Evolutionary conservation across 2,888 invertebrate species (phyloP).

Genomic region (Spodoptera picta): DNA sequence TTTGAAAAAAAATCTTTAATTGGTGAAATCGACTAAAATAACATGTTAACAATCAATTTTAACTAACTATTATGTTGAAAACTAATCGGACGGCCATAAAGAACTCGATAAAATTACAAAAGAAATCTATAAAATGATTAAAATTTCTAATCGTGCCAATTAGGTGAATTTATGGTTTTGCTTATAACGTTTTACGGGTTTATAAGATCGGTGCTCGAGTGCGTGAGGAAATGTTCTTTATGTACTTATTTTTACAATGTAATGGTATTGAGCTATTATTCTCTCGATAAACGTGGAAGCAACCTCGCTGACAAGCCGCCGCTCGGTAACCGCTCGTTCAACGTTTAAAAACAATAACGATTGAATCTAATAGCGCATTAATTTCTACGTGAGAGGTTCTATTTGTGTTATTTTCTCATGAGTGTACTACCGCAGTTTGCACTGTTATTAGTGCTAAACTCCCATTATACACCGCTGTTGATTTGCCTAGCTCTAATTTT

Average conservation of each 20-base stretch:
- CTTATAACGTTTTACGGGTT: constrained; percentile 58
- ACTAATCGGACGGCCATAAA: constrained; percentile 81
- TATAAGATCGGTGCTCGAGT: constrained; percentile 41
- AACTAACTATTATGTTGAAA: constrained; percentile 81
- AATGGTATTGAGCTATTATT: constrained; percentile 62
- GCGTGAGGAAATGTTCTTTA: constrained; percentile 53
- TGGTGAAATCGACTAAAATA: constrained; percentile 80
- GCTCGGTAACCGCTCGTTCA: constrained; percentile 53
- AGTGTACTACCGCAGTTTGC: constrained; percentile 1
- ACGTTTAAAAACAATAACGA: constrained; percentile 58
- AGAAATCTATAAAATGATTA: constrained; percentile 87
- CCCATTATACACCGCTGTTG: not conserved
- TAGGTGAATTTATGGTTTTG: constrained; percentile 84
- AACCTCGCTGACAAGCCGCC: constrained; percentile 53
- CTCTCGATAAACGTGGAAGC: constrained; percentile 45
- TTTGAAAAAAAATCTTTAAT: constrained; percentile 67
- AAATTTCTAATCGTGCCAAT: constrained; percentile 86
- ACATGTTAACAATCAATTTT: constrained; percentile 85
- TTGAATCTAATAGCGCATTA: constrained; percentile 53
- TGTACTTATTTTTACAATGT: constrained; percentile 54
- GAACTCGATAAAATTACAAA: constrained; percentile 86
- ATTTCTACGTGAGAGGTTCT: constrained; percentile 54
- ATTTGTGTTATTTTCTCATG: constrained; percentile 39
- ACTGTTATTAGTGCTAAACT: constrained; percentile 13
- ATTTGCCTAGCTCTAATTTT: not conserved